phyloP scores from a whole-genome alignment of 2,797 vertebrate species.

The Sebastes variabilis region DNA sequence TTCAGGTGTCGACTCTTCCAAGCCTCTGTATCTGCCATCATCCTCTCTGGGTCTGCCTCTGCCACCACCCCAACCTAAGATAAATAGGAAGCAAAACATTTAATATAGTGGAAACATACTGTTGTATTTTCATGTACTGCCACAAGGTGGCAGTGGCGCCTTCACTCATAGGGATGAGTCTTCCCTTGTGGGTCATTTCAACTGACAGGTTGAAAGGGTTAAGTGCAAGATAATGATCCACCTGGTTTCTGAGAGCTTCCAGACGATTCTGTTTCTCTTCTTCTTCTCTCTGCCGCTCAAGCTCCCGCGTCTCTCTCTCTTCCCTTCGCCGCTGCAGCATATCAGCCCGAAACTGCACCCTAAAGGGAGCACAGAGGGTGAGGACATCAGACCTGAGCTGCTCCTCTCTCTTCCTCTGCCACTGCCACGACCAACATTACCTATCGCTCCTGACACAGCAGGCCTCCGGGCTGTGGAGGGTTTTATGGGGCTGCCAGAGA shows the following conservation, averaged over 20 bases:
- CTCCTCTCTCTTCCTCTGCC: slow-evolving; percentile 31
- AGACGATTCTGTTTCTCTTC: slow-evolving; percentile 80
- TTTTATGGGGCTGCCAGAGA: slow-evolving; percentile 55
- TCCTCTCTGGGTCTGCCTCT: slow-evolving; percentile 86
- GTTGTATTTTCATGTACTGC: slow-evolving; percentile 22
- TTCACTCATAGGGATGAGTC: slow-evolving; percentile 10
- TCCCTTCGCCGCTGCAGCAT: slow-evolving; percentile 75
- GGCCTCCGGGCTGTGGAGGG: slow-evolving; percentile 43
- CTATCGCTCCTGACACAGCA: slow-evolving; percentile 57
- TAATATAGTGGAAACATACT: background rate
- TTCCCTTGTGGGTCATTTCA: slow-evolving; percentile 20
- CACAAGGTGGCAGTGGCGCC: slow-evolving; percentile 75
- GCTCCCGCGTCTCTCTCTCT: slow-evolving; percentile 77
- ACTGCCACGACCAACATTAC: slow-evolving; percentile 28
- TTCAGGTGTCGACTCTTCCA: slow-evolving; percentile 81
- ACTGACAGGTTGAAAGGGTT: slow-evolving; percentile 28
- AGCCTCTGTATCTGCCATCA: slow-evolving; percentile 88
- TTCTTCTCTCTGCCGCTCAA: slow-evolving; percentile 76
- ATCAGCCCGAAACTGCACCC: slow-evolving; percentile 87
- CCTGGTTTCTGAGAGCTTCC: slow-evolving; percentile 89
- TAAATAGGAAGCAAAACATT: background rate
- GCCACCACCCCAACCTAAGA: slow-evolving; percentile 87
- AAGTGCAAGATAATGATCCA: slow-evolving; percentile 65
- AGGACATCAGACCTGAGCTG: slow-evolving; percentile 39
- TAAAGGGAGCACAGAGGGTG: slow-evolving; percentile 61